Percentiles rank a stretch among this genome's conserved stretches.
Evolutionary conservation across 2,113 vertebrate species (phyloP).

Genomic region (Pteruthius melanotis): DNA sequence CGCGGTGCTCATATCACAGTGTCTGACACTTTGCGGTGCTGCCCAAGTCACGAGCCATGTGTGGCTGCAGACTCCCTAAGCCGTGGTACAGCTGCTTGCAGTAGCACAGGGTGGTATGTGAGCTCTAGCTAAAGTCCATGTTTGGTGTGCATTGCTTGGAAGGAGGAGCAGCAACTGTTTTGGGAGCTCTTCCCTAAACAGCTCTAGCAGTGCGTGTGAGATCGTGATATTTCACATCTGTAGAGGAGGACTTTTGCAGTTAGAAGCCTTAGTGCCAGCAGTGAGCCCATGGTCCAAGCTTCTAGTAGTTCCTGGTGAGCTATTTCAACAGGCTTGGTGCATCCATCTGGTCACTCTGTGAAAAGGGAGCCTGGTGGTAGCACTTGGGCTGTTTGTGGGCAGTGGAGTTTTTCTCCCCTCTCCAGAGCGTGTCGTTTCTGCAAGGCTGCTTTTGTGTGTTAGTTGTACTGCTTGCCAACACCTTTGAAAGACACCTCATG

Average conservation of each 20-base stretch:
- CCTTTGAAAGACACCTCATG: background rate
- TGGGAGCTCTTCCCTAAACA: background rate
- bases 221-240: accelerated
- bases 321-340: background rate
- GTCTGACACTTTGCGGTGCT: background rate
- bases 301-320: background rate
- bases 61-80: background rate
- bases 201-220: background rate
- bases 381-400: background rate
- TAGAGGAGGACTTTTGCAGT: background rate
- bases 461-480: background rate
- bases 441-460: background rate
- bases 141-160: background rate
- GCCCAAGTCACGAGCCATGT: accelerated
- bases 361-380: background rate
- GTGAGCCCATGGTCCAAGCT: background rate
- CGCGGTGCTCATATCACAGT: background rate
- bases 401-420: accelerated
- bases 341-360: background rate
- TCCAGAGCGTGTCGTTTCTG: background rate
- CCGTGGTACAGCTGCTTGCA: accelerated
- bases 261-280: background rate
- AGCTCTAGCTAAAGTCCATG: background rate
- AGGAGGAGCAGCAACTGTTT: background rate
- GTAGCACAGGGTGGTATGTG: background rate